Percentiles rank a stretch among this genome's conserved stretches.
Conservation (phyloP, 2,113 vertebrate genomes). For the Meles meles region DNA sequence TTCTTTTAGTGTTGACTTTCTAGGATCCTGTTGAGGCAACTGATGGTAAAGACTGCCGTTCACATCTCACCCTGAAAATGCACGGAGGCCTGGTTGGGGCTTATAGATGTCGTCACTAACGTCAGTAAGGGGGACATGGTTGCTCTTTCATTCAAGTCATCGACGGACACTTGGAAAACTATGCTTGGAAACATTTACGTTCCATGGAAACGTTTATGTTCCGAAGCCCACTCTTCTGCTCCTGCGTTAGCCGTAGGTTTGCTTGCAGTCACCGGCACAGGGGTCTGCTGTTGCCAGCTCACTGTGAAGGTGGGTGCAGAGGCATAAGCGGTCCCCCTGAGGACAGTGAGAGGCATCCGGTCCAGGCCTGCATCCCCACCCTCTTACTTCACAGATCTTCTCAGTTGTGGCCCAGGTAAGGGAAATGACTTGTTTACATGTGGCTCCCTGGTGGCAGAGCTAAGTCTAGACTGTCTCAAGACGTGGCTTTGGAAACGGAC, state of each 20-base stretch:
- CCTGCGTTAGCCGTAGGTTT: neutral
- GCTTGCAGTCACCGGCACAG: neutral
- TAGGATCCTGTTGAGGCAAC: conserved; percentile 6
- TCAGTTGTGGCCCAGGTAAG: neutral
- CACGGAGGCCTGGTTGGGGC: neutral
- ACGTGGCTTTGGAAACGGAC: neutral
- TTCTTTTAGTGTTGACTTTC: neutral
- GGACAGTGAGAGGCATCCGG: neutral
- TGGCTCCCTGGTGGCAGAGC: neutral
- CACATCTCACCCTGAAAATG: neutral
- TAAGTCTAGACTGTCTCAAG: neutral
- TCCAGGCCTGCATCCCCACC: neutral
- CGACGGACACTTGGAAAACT: neutral
- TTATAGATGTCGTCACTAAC: neutral
- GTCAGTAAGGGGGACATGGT: neutral
- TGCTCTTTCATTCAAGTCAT: neutral
- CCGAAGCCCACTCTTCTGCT: neutral
- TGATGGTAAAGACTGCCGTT: neutral
- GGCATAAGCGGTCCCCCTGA: neutral
- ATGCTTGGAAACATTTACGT: neutral
- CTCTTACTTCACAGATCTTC: neutral
- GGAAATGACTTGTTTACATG: neutral
- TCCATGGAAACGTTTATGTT: neutral
- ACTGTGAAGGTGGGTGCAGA: neutral
- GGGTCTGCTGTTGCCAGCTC: neutral